Percentiles rank a stretch among this genome's conserved stretches.
Conservation (phyloP, 1,140 invertebrate genomes). For the Gonatopus flavifemur region DNA sequence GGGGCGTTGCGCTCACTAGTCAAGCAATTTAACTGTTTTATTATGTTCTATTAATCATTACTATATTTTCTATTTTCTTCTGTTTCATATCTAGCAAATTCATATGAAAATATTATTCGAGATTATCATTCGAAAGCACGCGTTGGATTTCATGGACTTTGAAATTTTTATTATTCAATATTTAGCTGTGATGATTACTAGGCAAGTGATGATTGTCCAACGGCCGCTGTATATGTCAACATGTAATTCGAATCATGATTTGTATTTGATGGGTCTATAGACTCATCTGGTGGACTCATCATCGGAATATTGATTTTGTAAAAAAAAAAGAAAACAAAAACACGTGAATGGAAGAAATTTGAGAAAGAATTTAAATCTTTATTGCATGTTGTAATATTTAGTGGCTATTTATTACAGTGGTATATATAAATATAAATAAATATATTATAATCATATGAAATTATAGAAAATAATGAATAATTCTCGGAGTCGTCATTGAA, state of each 20-base stretch:
- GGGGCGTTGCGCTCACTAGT: slow-evolving; percentile 53
- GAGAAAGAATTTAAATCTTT: background rate
- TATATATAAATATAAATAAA: slow-evolving; percentile 14
- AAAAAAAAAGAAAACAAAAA: slow-evolving; percentile 8
- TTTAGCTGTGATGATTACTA: slow-evolving; percentile 34
- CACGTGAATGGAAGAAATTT: background rate
- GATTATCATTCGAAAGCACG: too few species aligned
- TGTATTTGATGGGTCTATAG: background rate
- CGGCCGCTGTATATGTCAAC: slow-evolving; percentile 22
- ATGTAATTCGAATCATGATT: background rate
- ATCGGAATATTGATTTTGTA: slow-evolving; percentile 13
- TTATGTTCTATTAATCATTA: slow-evolving; percentile 14
- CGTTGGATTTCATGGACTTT: too few species aligned
- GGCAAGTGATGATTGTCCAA: slow-evolving; percentile 25
- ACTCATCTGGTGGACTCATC: slow-evolving; percentile 14
- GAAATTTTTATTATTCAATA: slow-evolving; percentile 21
- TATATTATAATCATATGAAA: slow-evolving; percentile 13
- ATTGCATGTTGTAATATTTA: background rate
- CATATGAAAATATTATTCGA: too few species aligned
- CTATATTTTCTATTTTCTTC: slow-evolving; percentile 2
- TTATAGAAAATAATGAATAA: slow-evolving; percentile 20
- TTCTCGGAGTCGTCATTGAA: slow-evolving; percentile 20
- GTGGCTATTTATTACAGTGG: slow-evolving; percentile 21
- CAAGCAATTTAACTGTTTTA: slow-evolving; percentile 52
- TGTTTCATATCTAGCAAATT: slow-evolving; percentile 20